Percentiles rank a stretch among this genome's conserved stretches.
Conservation (phyloP, 2,113 vertebrate genomes). For the Dascyllus trimaculatus region DNA sequence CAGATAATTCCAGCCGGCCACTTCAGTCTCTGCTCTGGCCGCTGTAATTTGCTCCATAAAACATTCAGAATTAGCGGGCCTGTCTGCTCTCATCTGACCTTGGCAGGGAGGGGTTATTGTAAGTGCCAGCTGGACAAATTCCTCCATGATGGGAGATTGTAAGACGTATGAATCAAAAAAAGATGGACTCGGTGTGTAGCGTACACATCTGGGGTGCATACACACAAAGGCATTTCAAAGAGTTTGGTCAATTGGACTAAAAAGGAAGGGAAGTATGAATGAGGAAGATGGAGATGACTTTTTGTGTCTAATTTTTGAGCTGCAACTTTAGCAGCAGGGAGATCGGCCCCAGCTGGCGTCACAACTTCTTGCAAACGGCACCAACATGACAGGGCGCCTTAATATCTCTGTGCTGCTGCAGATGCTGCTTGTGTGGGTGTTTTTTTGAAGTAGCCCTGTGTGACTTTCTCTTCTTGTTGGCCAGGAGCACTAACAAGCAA, state of each 20-base stretch:
- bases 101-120: conserved; percentile 26
- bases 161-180: conserved; percentile 20
- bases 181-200: no score
- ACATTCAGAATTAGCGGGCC: conserved; percentile 50
- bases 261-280: not conserved
- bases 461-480: conserved; percentile 55
- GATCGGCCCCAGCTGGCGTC: conserved; percentile 10
- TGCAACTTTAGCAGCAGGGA: conserved; percentile 25
- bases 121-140: conserved; percentile 46
- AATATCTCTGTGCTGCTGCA: conserved; percentile 51
- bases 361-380: conserved; percentile 40
- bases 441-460: conserved; percentile 61
- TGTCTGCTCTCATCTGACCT: conserved; percentile 31
- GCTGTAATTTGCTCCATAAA: conserved; percentile 57
- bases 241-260: not conserved
- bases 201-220: not conserved
- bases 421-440: conserved; percentile 58
- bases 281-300: conserved; percentile 4
- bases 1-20: conserved; percentile 54
- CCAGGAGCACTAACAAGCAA: conserved; percentile 73
- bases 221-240: not conserved
- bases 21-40: conserved; percentile 40
- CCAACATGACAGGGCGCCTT: conserved; percentile 39
- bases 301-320: not conserved
- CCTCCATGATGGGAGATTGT: conserved; percentile 35